Conservation (phyloP, 2,888 invertebrate genomes). For the Eledona agricola region DNA sequence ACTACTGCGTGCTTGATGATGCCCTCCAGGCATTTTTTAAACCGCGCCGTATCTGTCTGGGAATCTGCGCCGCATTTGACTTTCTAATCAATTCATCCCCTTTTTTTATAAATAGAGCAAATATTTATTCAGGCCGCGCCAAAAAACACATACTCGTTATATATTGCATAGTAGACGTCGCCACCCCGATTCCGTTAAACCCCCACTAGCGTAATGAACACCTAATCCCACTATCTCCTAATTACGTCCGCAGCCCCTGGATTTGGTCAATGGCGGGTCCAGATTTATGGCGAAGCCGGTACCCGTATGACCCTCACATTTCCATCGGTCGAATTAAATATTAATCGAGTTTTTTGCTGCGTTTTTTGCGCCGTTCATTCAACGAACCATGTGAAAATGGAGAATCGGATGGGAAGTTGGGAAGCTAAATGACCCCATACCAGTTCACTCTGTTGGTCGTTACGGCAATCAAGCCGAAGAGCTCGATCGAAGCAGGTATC, state of each 20-base stretch:
- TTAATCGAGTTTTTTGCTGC: slow-evolving; percentile 25
- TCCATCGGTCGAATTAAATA: slow-evolving; percentile 24
- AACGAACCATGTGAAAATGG: slow-evolving; percentile 33
- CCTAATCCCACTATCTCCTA: slow-evolving; percentile 58
- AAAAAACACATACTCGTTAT: slow-evolving; percentile 14
- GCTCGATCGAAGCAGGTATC: slow-evolving; percentile 55
- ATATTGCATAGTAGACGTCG: slow-evolving; percentile 43
- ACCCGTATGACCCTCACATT: slow-evolving; percentile 46
- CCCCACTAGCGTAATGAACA: slow-evolving; percentile 56
- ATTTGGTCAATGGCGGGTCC: slow-evolving; percentile 47
- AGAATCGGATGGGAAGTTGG: slow-evolving; percentile 22
- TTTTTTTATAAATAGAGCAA: slow-evolving; percentile 56
- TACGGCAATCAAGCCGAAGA: slow-evolving; percentile 49
- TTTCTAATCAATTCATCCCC: slow-evolving; percentile 50
- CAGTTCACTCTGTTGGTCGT: slow-evolving; percentile 54
- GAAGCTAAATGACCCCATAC: slow-evolving; percentile 39
- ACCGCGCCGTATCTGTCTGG: slow-evolving; percentile 44
- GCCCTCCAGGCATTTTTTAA: slow-evolving; percentile 38
- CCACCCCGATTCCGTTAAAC: slow-evolving; percentile 54
- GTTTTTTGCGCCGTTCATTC: slow-evolving; percentile 27
- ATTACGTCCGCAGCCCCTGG: slow-evolving; percentile 52
- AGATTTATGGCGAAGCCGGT: slow-evolving; percentile 49
- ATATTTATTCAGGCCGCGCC: slow-evolving; percentile 51
- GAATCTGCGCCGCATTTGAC: slow-evolving; percentile 49
- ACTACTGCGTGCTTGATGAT: slow-evolving; percentile 41